These are phyloP conservation scores for Zootoca vivipara DNA, from an alignment of 2,113 vertebrate species.

Conservation along the genomic window DNA sequence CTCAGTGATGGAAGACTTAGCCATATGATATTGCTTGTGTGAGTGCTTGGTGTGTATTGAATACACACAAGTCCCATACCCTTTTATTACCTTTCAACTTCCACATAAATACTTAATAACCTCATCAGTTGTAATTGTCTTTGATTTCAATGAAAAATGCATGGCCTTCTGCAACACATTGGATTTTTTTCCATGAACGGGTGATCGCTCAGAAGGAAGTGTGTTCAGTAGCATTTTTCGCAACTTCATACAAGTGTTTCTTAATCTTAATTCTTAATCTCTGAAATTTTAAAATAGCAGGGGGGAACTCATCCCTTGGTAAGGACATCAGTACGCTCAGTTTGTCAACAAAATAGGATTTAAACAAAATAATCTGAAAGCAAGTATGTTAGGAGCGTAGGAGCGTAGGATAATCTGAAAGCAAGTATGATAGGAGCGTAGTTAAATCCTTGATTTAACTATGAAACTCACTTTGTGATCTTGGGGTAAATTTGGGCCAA, in stretches of 20 bases:
- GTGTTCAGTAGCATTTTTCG: not conserved
- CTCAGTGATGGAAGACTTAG: slow-evolving; percentile 56
- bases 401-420: too few relatives aligned
- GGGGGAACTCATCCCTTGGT: too few relatives aligned
- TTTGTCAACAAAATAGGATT: not conserved
- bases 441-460: not conserved
- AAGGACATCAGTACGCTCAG: not conserved
- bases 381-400: too few relatives aligned
- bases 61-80: slow-evolving; percentile 63
- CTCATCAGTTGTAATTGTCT: slow-evolving; percentile 69
- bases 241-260: not conserved
- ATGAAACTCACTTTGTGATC: not conserved
- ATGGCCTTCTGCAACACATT: slow-evolving; percentile 49
- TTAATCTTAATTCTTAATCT: slow-evolving; percentile 13
- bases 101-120: slow-evolving; percentile 73
- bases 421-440: not conserved
- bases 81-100: slow-evolving; percentile 73
- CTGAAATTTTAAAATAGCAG: not conserved
- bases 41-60: slow-evolving; percentile 42
- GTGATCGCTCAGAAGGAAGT: slow-evolving; percentile 38
- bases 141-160: slow-evolving; percentile 72
- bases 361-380: too few relatives aligned
- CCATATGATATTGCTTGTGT: slow-evolving; percentile 54
- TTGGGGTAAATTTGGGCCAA: not conserved
- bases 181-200: slow-evolving; percentile 39